phyloP scores from a whole-genome alignment of 2,888 invertebrate genomes.

The Chaetoderma sp. region DNA sequence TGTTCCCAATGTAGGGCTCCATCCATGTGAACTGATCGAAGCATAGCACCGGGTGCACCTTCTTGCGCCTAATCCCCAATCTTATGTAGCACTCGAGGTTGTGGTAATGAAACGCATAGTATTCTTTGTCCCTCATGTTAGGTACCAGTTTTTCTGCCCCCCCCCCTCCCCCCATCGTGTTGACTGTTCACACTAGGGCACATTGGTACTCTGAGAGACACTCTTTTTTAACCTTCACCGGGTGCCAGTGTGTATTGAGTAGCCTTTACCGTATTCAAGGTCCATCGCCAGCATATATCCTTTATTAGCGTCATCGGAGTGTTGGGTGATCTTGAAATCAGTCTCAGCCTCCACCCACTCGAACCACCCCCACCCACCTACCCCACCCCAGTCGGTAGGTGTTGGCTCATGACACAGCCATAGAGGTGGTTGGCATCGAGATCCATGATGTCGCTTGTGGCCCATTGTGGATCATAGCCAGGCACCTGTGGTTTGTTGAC shows the following conservation, averaged over 20 bases:
- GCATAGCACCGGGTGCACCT: conserved; percentile 53
- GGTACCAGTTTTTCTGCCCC: conserved; percentile 46
- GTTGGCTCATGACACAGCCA: conserved; percentile 52
- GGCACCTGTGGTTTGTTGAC: conserved; percentile 48
- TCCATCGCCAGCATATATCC: conserved; percentile 69
- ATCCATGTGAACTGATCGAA: conserved; percentile 60
- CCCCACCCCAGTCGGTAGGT: conserved; percentile 46
- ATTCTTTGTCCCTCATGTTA: conserved; percentile 38
- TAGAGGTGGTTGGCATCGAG: conserved; percentile 39
- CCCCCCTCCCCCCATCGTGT: too few species aligned
- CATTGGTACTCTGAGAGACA: too few species aligned
- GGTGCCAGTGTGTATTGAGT: conserved; percentile 60
- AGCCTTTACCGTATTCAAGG: conserved; percentile 64
- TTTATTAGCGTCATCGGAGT: neutral
- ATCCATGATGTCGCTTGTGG: conserved; percentile 36
- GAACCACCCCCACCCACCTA: too few species aligned
- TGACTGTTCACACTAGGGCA: too few species aligned
- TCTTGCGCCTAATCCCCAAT: conserved; percentile 44
- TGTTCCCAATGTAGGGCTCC: conserved; percentile 58
- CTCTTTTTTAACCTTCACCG: conserved; percentile 31
- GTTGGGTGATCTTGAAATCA: too few species aligned
- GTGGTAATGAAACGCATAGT: conserved; percentile 62
- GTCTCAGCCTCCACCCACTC: too few species aligned
- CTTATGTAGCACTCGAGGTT: conserved; percentile 54
- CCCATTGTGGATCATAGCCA: conserved; percentile 33